A percentile compares a stretch with the other conserved stretches of the same genome.
phyloP scores from a whole-genome alignment of 1,140 invertebrate genomes.

The Diachasmimorpha longicaudata region DNA sequence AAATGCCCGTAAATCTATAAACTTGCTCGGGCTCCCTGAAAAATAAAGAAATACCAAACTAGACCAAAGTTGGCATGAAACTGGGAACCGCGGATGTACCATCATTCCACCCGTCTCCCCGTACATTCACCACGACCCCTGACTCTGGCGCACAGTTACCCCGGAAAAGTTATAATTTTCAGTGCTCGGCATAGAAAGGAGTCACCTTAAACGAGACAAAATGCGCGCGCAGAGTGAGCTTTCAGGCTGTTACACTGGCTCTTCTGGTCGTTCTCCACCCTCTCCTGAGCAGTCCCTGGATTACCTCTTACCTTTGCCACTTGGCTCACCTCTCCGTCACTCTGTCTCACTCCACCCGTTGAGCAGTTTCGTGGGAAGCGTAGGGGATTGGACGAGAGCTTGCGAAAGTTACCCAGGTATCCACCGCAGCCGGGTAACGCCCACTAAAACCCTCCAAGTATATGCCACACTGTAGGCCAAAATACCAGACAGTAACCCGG shows the following conservation, averaged over 20 bases:
- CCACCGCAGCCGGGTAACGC: slow-evolving; percentile 40
- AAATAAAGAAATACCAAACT: slow-evolving; percentile 33
- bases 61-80: slow-evolving; percentile 39
- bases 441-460: slow-evolving; percentile 42
- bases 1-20: too few species aligned
- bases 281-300: neutral
- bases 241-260: slow-evolving; percentile 2
- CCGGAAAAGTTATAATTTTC: slow-evolving; percentile 30
- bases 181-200: slow-evolving; percentile 16
- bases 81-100: slow-evolving; percentile 14
- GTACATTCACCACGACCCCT: neutral
- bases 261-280: neutral
- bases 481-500: slow-evolving; percentile 23
- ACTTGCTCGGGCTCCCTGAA: neutral
- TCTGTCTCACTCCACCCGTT: slow-evolving; percentile 27
- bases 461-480: neutral
- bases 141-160: slow-evolving; percentile 3
- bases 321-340: slow-evolving; percentile 17
- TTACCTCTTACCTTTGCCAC: slow-evolving; percentile 20
- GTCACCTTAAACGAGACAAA: neutral
- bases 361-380: slow-evolving; percentile 7
- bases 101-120: slow-evolving; percentile 10
- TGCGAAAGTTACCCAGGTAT: slow-evolving; percentile 55
- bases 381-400: slow-evolving; percentile 54
- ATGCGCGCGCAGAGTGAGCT: slow-evolving; percentile 23